Evolutionary conservation across 2,797 vertebrate species (phyloP), one percentile per base, ranked within the genome.

Genomic region (Gymnoscopelus braueri): DNA sequence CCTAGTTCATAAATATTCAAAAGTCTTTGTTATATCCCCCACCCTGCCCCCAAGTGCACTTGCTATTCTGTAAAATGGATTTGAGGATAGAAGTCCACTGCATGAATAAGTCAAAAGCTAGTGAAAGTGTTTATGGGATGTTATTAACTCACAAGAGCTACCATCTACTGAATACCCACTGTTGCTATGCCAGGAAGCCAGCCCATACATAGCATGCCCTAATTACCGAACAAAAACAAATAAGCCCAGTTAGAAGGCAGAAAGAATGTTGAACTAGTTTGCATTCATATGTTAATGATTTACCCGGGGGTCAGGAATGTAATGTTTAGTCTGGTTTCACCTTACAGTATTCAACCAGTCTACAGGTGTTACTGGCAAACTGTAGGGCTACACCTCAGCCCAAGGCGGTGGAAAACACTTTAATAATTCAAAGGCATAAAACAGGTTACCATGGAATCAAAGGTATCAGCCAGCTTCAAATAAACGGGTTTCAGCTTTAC

Each of bases 1-100:
- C 63, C 15, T 52, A 3, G 14, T 82, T 93, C 86, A 92, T 92
- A 88, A 93, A 93, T 93, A 93, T 91, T 87, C 85, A 89, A 89
- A 86, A 82, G 19, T 80, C 82, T 89, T 91, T 89, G 79, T 90
- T 91, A 89, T 79, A 67, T 78, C 67, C 78, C 44, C 74, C 54
- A 74, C 75, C 39, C 44, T 29, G 71, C 68, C 64, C 67, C 52
- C 77, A 82, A 85, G 78, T 86, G 85, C 84, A 86, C 80, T 81
- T 83, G 79, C 84, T 81, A 85, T 81, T 80, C 79, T 80, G 84
- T 84, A 87, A 90, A 91, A 93, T 87, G 70, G 84, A 84, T 84
- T 76, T 77, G 61, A 78, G 92, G 82, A 77, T 78, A 72, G 87
- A 82, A 88, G 68, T 81, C 77, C 84, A 82, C 56, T 2, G 53